These are phyloP conservation scores for Microcebus tavaratra DNA, from an alignment of 2,113 vertebrate genomes.

Conservation along the genomic window DNA sequence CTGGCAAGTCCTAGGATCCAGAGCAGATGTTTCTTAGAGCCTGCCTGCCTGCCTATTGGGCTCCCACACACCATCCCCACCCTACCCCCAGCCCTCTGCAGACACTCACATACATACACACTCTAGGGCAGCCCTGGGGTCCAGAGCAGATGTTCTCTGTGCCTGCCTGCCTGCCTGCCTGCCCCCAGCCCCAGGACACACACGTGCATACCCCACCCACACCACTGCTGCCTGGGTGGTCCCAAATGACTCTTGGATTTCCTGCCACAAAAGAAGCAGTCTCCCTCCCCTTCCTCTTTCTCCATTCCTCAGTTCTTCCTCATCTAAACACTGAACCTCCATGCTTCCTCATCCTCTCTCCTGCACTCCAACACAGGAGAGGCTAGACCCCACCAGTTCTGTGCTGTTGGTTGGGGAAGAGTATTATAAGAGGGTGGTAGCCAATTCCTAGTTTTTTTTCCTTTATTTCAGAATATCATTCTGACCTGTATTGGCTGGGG, in stretches of 20 bases:
- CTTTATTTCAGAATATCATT: neutral
- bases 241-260: slow-evolving; percentile 97
- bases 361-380: neutral
- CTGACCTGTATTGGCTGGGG: neutral
- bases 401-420: neutral
- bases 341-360: neutral
- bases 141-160: slow-evolving; percentile 70
- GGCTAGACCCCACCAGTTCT: neutral
- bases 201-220: slow-evolving; percentile 59
- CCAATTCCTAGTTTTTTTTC: neutral
- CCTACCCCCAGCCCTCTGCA: slow-evolving; percentile 71
- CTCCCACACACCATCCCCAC: slow-evolving; percentile 63
- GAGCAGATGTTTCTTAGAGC: slow-evolving; percentile 92
- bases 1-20: slow-evolving; percentile 85
- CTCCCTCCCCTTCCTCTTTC: slow-evolving; percentile 81
- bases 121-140: slow-evolving; percentile 54
- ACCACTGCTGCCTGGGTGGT: slow-evolving; percentile 94
- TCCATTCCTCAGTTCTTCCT: slow-evolving; percentile 72
- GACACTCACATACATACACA: neutral
- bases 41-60: slow-evolving; percentile 93
- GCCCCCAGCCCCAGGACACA: slow-evolving; percentile 59
- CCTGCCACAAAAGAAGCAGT: slow-evolving; percentile 93
- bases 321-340: slow-evolving; percentile 49
- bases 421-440: neutral
- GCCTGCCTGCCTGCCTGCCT: slow-evolving; percentile 38